A percentile compares a stretch with the other conserved stretches of the same genome.
phyloP scores from a whole-genome alignment of 2,797 vertebrate species.

The Etheostoma nigrum region DNA sequence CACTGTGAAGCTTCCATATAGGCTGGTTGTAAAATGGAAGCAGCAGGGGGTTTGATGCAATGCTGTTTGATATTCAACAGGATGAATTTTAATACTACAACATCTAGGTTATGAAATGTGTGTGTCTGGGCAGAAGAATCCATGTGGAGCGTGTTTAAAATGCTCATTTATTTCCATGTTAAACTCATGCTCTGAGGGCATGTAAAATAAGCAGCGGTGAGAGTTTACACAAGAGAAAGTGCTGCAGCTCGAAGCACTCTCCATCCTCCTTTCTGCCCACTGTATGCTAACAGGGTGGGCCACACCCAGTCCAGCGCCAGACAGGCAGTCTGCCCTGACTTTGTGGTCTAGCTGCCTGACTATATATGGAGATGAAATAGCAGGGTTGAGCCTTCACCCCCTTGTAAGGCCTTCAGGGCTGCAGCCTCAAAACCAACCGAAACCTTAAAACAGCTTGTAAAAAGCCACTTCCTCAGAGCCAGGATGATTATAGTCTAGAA shows the following conservation, averaged over 20 bases:
- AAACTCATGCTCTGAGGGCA: constrained; percentile 15
- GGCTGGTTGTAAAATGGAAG: constrained; percentile 25
- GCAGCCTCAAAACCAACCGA: constrained; percentile 73
- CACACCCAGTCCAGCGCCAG: constrained; percentile 83
- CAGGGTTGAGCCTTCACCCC: constrained; percentile 77
- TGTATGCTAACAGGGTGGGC: constrained; percentile 51
- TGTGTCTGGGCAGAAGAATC: not conserved
- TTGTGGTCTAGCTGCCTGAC: constrained; percentile 81
- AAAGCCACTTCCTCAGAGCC: constrained; percentile 77
- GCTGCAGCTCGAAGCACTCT: constrained; percentile 25
- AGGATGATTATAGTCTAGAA: constrained; percentile 70
- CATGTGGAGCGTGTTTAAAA: constrained; percentile 27
- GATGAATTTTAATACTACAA: constrained; percentile 37
- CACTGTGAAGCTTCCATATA: not conserved
- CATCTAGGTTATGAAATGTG: constrained; percentile 48
- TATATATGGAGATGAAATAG: constrained; percentile 87
- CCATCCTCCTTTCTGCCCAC: constrained; percentile 63
- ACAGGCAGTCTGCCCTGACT: constrained; percentile 82
- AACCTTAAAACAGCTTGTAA: constrained; percentile 80
- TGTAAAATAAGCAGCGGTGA: constrained; percentile 49
- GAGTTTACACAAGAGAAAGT: constrained; percentile 64
- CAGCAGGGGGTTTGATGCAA: constrained; percentile 29
- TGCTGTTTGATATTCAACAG: constrained; percentile 54
- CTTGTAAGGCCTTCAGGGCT: constrained; percentile 75
- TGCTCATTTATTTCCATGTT: constrained; percentile 32